A percentile compares a stretch with the other conserved stretches of the same genome.
Evolutionary conservation across 2,113 vertebrate species (phyloP).

Genomic region (Aythya baeri): DNA sequence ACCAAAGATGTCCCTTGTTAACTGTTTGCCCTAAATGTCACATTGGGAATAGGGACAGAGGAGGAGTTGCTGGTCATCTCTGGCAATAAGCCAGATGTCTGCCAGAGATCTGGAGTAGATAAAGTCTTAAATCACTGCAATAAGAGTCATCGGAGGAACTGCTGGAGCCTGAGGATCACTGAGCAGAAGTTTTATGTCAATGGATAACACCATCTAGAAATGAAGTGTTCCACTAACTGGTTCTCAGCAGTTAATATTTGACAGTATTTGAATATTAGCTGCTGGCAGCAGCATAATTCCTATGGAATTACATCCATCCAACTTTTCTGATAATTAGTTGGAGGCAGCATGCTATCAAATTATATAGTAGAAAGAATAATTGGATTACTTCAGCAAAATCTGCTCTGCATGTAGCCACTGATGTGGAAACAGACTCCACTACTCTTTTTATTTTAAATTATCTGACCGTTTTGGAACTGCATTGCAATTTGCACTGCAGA

Average conservation of each 20-base stretch:
- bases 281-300: background rate
- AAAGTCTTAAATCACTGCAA: background rate
- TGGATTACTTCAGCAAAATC: constrained; percentile 15
- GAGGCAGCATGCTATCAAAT: constrained; percentile 11
- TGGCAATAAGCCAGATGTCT: background rate
- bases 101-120: background rate
- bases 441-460: constrained; percentile 9
- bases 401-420: background rate
- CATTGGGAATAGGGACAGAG: background rate
- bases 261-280: background rate
- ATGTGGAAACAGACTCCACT: background rate
- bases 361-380: background rate
- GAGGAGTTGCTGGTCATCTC: background rate
- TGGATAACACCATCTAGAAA: background rate
- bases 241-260: background rate
- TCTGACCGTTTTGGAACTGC: background rate
- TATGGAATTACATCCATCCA: background rate
- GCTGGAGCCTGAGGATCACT: background rate
- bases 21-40: background rate
- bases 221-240: background rate
- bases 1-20: background rate
- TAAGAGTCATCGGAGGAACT: background rate
- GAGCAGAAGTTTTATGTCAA: background rate
- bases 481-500: background rate
- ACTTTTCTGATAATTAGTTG: background rate